A percentile compares a stretch with the other conserved stretches of the same genome.
These are phyloP conservation scores for Graphium colonna DNA, from an alignment of 2,888 invertebrate genomes.

Conservation along the genomic window DNA sequence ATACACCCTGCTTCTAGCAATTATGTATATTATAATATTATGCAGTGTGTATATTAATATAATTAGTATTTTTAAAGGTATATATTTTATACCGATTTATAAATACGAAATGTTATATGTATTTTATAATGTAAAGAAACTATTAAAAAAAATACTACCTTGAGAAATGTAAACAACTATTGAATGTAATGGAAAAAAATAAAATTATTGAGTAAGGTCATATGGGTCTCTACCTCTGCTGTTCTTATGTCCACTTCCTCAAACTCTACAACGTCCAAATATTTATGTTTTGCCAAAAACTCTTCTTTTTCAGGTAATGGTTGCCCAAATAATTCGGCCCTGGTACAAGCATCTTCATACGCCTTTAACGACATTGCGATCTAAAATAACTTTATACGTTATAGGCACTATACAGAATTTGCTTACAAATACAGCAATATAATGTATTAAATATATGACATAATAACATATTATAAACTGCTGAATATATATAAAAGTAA, in stretches of 20 bases:
- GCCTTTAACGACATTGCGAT: slow-evolving; percentile 81
- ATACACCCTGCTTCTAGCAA: too few species aligned
- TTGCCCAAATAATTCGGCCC: slow-evolving; percentile 88
- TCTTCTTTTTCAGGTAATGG: slow-evolving; percentile 84
- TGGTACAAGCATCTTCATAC: slow-evolving; percentile 88
- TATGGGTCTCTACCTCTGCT: slow-evolving; percentile 52
- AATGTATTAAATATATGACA: slow-evolving; percentile 23
- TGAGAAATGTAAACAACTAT: background rate
- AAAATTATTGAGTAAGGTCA: too few species aligned
- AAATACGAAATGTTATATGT: too few species aligned
- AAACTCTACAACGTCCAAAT: slow-evolving; percentile 74
- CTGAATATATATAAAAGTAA: slow-evolving; percentile 15
- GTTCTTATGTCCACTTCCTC: slow-evolving; percentile 73
- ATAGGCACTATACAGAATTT: background rate
- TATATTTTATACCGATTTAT: too few species aligned
- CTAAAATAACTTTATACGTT: background rate
- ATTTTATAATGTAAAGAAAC: background rate
- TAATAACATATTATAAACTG: slow-evolving; percentile 11
- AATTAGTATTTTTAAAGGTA: too few species aligned
- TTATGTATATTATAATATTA: too few species aligned
- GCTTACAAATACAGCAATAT: slow-evolving; percentile 5
- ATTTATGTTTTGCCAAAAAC: slow-evolving; percentile 80
- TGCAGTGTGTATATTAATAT: too few species aligned
- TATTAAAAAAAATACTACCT: too few species aligned
- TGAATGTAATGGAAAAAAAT: too few species aligned